phyloP scores from a whole-genome alignment of 2,888 invertebrate genomes.

The Phaedon cochleariae region DNA sequence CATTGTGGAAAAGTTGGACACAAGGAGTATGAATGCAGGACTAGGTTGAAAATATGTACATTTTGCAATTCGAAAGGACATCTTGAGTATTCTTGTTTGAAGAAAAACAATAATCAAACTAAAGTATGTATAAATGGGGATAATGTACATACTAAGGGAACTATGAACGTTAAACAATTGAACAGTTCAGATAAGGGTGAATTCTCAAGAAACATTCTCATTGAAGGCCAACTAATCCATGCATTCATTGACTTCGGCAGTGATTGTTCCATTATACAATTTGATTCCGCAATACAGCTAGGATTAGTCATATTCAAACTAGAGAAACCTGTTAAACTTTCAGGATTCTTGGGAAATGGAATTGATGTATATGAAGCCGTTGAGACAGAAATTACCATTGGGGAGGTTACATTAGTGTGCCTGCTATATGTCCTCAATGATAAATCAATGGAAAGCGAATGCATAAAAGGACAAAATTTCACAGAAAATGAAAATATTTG shows the following conservation, averaged over 20 bases:
- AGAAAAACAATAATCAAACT: background rate
- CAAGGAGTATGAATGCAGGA: background rate
- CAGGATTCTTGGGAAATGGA: background rate
- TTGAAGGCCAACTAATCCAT: background rate
- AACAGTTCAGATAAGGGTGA: background rate
- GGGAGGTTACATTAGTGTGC: background rate
- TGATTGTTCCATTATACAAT: background rate
- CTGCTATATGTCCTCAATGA: background rate
- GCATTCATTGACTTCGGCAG: background rate
- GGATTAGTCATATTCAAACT: background rate
- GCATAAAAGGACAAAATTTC: background rate
- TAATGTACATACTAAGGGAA: background rate
- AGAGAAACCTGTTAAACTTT: background rate
- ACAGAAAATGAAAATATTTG: background rate
- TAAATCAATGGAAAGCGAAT: background rate
- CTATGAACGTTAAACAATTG: background rate
- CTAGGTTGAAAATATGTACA: background rate
- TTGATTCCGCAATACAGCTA: background rate
- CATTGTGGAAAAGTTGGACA: background rate
- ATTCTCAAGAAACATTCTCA: background rate
- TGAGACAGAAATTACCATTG: background rate
- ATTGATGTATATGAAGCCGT: background rate
- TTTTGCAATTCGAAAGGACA: background rate
- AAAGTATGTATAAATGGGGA: background rate
- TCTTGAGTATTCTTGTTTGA: background rate